Base-by-base conservation (phyloP, 2,888 invertebrate genomes). In the Tribolium freemani region DNA sequence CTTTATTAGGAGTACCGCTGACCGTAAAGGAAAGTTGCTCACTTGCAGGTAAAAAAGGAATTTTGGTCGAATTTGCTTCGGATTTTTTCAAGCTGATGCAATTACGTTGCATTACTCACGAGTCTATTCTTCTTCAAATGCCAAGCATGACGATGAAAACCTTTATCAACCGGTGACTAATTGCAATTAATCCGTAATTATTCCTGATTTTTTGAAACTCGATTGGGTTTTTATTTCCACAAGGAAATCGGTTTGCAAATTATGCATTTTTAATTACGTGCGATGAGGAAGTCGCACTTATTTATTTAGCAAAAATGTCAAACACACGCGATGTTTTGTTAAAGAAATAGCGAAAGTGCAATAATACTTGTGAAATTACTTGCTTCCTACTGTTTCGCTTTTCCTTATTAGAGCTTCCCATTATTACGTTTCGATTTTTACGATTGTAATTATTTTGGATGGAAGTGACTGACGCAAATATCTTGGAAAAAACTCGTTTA, bases 11-110 rank as follows among this genome's bases (percentile, higher is more conserved):
- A 0, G 90, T 96, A 11, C 96, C 96, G 0, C 89, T 95, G 51
- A 94, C 95, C 1, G 91, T 94, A 0, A 96, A 96, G 83, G 95
- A 95, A 84, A 92, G 93, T 77, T 93, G 95, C 79, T 90, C 90
- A 0, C 87, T 95, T 0, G 89, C 90, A 87, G 95, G 95, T 93
- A 80, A 69, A 38, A 38, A 38, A n/a, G 38, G n/a, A 38, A 38
- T 38, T 8, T 38, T 38, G 38, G 38, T 9, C 38, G 26, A 26
- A 26, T 26, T 26, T 26, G 26, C 26, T 3, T 26, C 26, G 38
- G 38, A 38, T 38, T 38, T 5, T 38, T 38, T 38, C n/a, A 38
- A 38, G 38, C 8, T 38, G 38, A 38, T 26, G 26, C 26, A 26
- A 26, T 26, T 26, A 9, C 8, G n/a, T 38, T 38, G 38, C 38